phyloP scores from a whole-genome alignment of 2,113 vertebrate genomes.

The Myotis yumanensis region DNA sequence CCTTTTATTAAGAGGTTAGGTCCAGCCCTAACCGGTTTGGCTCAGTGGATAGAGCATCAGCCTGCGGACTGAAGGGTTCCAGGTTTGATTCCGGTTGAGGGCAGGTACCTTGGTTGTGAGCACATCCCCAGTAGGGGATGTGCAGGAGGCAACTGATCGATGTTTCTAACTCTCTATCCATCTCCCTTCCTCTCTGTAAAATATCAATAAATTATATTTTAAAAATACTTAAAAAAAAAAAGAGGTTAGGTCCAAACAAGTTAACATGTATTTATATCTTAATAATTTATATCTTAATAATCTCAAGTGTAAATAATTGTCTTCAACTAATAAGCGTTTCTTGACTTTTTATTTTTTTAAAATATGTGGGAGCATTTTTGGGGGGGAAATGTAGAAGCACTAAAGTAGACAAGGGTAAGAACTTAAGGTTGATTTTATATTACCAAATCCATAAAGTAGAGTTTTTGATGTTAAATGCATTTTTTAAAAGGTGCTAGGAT shows the following conservation, averaged over 20 bases:
- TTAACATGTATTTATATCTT: neutral
- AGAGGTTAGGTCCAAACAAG: neutral
- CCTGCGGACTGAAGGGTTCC: too few relatives aligned
- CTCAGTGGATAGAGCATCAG: too few relatives aligned
- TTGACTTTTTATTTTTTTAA: neutral
- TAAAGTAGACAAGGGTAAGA: neutral
- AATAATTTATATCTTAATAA: neutral
- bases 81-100: too few relatives aligned
- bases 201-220: too few relatives aligned
- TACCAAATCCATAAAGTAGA: neutral
- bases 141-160: too few relatives aligned
- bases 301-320: neutral
- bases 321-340: neutral
- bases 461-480: slow-evolving; percentile 18
- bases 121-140: too few relatives aligned
- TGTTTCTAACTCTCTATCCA: too few relatives aligned
- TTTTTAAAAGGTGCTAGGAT: neutral
- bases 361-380: neutral
- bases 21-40: neutral
- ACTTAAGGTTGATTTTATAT: neutral
- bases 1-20: neutral
- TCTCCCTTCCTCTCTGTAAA: too few relatives aligned
- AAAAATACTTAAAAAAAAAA: too few relatives aligned
- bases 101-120: too few relatives aligned
- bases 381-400: neutral